Base-by-base conservation (phyloP, 1,140 invertebrate genomes). In the Lasaia peninsularis region DNA sequence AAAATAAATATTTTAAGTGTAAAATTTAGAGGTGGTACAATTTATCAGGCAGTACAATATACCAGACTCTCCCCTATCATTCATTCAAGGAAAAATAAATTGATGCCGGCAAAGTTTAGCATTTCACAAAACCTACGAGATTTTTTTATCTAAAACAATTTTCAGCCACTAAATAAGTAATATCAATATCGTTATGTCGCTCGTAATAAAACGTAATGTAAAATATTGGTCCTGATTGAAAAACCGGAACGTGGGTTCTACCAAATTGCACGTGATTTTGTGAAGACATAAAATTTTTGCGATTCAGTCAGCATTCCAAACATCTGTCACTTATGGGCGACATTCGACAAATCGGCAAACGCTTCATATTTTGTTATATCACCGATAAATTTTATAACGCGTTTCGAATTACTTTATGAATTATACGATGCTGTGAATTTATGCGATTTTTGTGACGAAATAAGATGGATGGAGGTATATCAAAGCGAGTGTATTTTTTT, bases 261-360 rank as follows among this genome's bases (percentile, higher is more conserved):
- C 61, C 59, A 65, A 71, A 77, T 69, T 57, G 64, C 64, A 59
- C 65, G 75, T 78, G 69, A 78, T 75, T 72, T 69, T 58, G 60
- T 56, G 51, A 63, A 33, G 65, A 67, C 65, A 71, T 75, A 75
- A 78, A 75, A 70, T 60, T 72, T 73, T 71, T 73, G 66, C 67
- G 51, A 65, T 59, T 70, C 67, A 58, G 63, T 48, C 56, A 67
- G 50, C 60, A 63, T 76, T 67, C 40, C 33, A 44, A 53, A 54
- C 76, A 79, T 70, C 76, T 76, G 76, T 73, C 75, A 68, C 75
- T 57, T 59, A 64, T 69, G 64, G 50, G 62, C 57, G 58, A 53
- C 62, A 64, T 66, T 62, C 66, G 37, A 56, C 62, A 62, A 59
- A 59, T 72, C 56, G 61, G 37, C 67, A 58, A 60, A 21, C 34